Evolutionary conservation across 2,888 invertebrate species (phyloP), one percentile per base, ranked within the genome.

Genomic region (Endomychus coccineus): DNA sequence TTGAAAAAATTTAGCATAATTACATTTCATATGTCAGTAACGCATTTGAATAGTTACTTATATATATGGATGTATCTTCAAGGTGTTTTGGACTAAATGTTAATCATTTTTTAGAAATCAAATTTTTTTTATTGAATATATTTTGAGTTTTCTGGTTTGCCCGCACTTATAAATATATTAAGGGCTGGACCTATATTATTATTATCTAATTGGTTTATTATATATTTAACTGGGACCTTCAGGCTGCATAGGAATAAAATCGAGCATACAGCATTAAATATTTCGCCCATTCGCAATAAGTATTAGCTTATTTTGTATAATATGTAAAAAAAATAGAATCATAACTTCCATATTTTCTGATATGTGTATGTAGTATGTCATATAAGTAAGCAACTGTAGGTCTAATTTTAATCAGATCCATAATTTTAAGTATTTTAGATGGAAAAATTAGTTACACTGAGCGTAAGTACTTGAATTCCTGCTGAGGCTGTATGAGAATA

Each of bases 231-330:
- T 14, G 28, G 29, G 36, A 29, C 25, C 45, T 45, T 50, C 40
- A 48, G 51, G 46, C 47, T 51, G 50, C 49, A 45, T 41, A 30
- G 35, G 29, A 36, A 37, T 32, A 29, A 32, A 28, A 10, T 36
- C 11, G 11, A 31, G 28, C 24, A 34, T 28, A n/a, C n/a, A n/a
- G 40, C 42, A 45, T 42, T 49, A 43, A 41, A 48, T 43, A 45
- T 43, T 49, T 58, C 54, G 55, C 58, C 55, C 53, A 48, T 49
- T 56, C 55, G 58, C 57, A 57, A 58, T 56, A 59, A 58, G 55
- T 59, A 58, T 59, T 58, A 56, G 41, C 47, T 40, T 27, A 34
- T 34, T 27, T 34, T 42, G 35, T 43, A 45, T 28, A 46, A 42
- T 41, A 17, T 42, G 40, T 39, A 39, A 35, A 11, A 27, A 33